Base-by-base conservation (phyloP, 2,797 vertebrate species). In the Neosalanx taihuensis region DNA sequence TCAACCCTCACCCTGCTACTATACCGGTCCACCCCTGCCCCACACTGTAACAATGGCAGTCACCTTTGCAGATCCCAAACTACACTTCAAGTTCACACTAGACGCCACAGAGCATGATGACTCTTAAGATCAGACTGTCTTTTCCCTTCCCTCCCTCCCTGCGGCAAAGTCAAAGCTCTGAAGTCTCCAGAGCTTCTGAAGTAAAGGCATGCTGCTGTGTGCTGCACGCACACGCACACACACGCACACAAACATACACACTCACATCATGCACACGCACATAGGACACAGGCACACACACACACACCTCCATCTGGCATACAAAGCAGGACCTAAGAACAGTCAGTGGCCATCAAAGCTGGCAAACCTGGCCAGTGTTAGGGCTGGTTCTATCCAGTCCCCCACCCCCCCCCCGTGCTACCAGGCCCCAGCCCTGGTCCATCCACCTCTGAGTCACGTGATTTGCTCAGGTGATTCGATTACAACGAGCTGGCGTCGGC, bases 201-300 rank as follows among this genome's bases (percentile, higher is more conserved):
- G 26, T 59, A 2, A 2, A 23, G 3, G 64, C 17, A 13, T 46
- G 41, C 64, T 65, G 46, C 35, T n/a, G 26, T 29, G 58, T 30
- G 58, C 35, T 57, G 67, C n/a, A 35, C 33, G 59, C 41, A 1
- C 63, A 57, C 49, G 31, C 66, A 51, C 64, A 51, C 12, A 67
- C 65, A 67, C 64, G 13, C 64, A 66, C 64, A 29, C 15, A 67
- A 15, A 71, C 60, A 70, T 59, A 66, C 51, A 67, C 64, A 64
- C 23, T 1, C 56, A 59, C 17, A 6, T 20, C 23, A 41, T 41
- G 37, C 37, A 13, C n/a, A 71, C 51, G 63, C 26, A 63, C 0
- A 64, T 13, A 46, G 3, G 13, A 35, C 41, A 12, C 2, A 46
- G 12, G 37, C 41, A 5, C 2, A 57, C 56, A 59, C 57, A 59